A percentile compares a stretch with the other conserved stretches of the same genome.
phyloP scores from a whole-genome alignment of 2,888 invertebrate genomes.

The Tiliacea aurago region DNA sequence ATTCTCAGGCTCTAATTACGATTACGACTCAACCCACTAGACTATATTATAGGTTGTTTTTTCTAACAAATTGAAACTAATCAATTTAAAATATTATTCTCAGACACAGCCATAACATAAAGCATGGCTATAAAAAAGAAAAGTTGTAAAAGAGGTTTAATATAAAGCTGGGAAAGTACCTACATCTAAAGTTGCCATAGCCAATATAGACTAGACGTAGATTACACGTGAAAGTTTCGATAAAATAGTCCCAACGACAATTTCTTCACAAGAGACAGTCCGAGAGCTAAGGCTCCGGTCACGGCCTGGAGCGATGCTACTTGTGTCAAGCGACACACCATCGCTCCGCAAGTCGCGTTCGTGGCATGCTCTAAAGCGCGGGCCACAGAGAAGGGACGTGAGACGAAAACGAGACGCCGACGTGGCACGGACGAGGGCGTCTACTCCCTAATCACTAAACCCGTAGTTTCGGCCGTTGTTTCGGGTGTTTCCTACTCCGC shows the following conservation, averaged over 20 bases:
- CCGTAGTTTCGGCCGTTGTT: too few relatives aligned
- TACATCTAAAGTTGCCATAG: constrained; percentile 23
- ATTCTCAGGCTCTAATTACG: not conserved
- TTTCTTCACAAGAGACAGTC: too few relatives aligned
- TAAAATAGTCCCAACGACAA: constrained; percentile 32
- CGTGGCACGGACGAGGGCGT: too few relatives aligned
- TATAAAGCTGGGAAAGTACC: constrained; percentile 25
- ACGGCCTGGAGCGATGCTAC: not conserved
- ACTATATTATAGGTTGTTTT: not conserved
- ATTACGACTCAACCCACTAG: not conserved
- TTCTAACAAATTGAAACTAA: not conserved
- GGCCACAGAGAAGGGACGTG: too few relatives aligned
- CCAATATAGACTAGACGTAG: constrained; percentile 22
- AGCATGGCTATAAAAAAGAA: constrained; percentile 18
- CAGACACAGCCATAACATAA: constrained; percentile 10
- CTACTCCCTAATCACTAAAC: too few relatives aligned
- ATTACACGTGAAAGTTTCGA: constrained; percentile 54
- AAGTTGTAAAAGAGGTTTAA: constrained; percentile 22
- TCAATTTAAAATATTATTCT: not conserved
- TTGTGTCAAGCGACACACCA: not conserved
- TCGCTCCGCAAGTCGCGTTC: too few relatives aligned
- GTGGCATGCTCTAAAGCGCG: too few relatives aligned
- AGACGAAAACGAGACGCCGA: too few relatives aligned
- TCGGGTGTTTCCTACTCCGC: too few relatives aligned
- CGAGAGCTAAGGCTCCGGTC: not conserved